Evolutionary conservation across 2,797 vertebrate species (phyloP), one percentile per base, ranked within the genome.

Genomic region (Lepus oiostolus): DNA sequence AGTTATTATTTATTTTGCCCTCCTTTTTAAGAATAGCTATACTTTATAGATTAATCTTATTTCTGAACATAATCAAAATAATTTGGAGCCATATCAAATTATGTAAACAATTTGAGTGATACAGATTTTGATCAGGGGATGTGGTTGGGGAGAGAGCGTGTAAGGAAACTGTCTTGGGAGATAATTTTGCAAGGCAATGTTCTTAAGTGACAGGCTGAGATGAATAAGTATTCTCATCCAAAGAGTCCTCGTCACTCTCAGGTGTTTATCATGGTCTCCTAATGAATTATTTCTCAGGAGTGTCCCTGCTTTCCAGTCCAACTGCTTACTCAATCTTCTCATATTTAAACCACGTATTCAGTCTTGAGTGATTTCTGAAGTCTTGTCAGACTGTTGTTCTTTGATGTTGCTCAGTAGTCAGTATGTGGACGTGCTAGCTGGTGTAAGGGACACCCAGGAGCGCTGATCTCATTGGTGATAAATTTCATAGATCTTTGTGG

Each of bases 21-120:
- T 94, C 10, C 70, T 54, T 74, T 95, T 82, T 32, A 85, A 68
- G 26, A 85, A 47, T 85, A 67, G 58, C 79, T 93, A 30, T 86
- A 32, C 10, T 89, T 86, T 83, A 32, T 71, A 22, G n/a, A 22
- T 76, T 1, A 8, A 42, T 90, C 50, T 60, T 72, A 85, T 81
- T 93, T 93, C 28, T 68, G 14, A 54, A 90, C 0, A 58, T 14
- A 80, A 4, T 85, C 8, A 71, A 75, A 85, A 77, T 32, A 68
- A 77, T 91, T 87, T 81, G 14, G 38, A 91, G 21, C 35, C 2
- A 65, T 24, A 28, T 54, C 10, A 83, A 92, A 60, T 74, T 87
- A 13, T 70, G 52, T 47, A 26, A 60, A 65, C 13, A 68, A 32
- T 94, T 88, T 88, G 76, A 94, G 32, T n/a, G 63, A 14, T 71